Conservation (phyloP, 2,888 invertebrate genomes). For the Ochropleura leucogaster region DNA sequence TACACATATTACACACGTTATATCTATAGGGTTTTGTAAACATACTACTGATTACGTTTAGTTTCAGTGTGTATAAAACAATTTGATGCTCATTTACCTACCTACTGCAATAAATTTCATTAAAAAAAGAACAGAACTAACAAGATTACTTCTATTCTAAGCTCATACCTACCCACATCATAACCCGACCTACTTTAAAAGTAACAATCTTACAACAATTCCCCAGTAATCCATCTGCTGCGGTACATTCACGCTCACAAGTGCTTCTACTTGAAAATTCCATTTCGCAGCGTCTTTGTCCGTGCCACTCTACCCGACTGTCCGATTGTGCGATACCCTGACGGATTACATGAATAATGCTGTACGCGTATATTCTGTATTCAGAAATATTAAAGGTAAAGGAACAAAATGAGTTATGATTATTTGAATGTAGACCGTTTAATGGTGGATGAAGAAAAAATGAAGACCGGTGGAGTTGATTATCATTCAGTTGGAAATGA, state of each 20-base stretch:
- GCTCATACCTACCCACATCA: background rate
- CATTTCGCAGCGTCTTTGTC: constrained; percentile 76
- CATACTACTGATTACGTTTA: background rate
- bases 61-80: background rate
- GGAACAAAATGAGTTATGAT: constrained; percentile 51
- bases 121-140: background rate
- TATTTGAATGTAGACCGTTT: constrained; percentile 53
- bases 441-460: constrained; percentile 48
- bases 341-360: constrained; percentile 69
- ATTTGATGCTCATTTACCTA: background rate
- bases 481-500: constrained; percentile 49
- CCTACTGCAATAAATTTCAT: background rate
- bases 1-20: too few species aligned
- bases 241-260: constrained; percentile 58
- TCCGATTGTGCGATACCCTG: constrained; percentile 72
- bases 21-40: background rate
- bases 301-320: constrained; percentile 68
- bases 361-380: constrained; percentile 60
- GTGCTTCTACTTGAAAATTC: constrained; percentile 75
- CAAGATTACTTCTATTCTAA: background rate
- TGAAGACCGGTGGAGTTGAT: constrained; percentile 50
- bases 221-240: constrained; percentile 63
- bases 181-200: constrained; percentile 37
- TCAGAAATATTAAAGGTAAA: constrained; percentile 59
- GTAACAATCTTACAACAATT: constrained; percentile 53